Base-by-base conservation (phyloP, 2,888 invertebrate species). In the Drosophila subquinaria region DNA sequence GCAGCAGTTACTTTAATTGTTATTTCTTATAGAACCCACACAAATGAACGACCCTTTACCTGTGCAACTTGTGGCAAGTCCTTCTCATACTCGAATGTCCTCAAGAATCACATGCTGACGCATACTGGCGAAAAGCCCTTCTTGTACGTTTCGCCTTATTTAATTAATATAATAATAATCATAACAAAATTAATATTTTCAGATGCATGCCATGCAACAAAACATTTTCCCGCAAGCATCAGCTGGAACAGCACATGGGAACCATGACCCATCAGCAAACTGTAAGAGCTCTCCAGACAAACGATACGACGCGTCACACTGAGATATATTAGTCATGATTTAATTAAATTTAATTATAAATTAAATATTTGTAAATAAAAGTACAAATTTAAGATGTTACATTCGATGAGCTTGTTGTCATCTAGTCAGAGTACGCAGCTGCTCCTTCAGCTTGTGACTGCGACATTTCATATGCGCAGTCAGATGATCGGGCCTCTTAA, bases 71-170 rank as follows among this genome's bases (percentile, higher is more conserved):
- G 93, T 66, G 93, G 93, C 4, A 93, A 93, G 78, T 83, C 92
- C 0, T 93, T 93, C 75, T 92, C 93, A 1, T 93, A 93, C 73
- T 93, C 93, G 0, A 92, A 93, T 76, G 93, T 93, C 1, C 81
- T 93, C 1, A 92, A 92, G 30, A 92, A 93, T 77, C 93, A 93
- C 56, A 92, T 93, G 90, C 68, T 93, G 20, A 93, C 92, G 5
- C 93, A 93, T 63, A 93, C 93, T 1, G 93, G 91, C 33, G 91
- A 91, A 69, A 91, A 91, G 52, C 92, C 92, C 27, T 91, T 91
- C 62, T 69, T 90, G 92, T 91, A 85, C 40, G 88, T 78, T 20
- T 43, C 5, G 11, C 1, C 11, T 1, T 1, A 10, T 13, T n/a
- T 1, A n/a, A 11, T 11, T 50, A 48, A 6, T 9, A 9, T 11